Percentiles rank a stretch among this genome's conserved stretches.
Conservation (phyloP, 2,797 vertebrate species). For the Acrocephalus scirpaceus region DNA sequence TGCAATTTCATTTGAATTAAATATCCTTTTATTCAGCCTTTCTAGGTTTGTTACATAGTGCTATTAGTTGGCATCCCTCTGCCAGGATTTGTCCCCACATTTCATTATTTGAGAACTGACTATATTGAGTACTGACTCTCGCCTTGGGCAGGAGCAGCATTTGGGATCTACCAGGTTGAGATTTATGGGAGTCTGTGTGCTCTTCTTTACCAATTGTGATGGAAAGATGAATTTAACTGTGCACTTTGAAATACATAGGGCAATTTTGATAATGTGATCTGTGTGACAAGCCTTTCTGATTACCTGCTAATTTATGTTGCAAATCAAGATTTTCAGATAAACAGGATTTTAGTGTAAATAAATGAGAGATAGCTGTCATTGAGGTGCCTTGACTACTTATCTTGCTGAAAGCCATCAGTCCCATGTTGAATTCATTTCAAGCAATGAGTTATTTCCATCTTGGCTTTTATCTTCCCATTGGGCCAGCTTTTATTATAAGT, state of each 20-base stretch:
- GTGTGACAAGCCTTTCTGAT: not conserved
- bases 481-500: slow-evolving; percentile 23
- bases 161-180: not conserved
- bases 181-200: not conserved
- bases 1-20: not conserved
- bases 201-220: not conserved
- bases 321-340: not conserved
- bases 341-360: slow-evolving; percentile 26
- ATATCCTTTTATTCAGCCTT: not conserved
- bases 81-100: not conserved
- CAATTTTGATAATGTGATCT: not conserved
- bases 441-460: slow-evolving; percentile 21
- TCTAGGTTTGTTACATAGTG: not conserved
- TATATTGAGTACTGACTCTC: not conserved
- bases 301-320: not conserved
- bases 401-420: not conserved
- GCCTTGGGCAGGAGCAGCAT: not conserved
- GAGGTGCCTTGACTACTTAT: not conserved
- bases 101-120: not conserved
- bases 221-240: not conserved
- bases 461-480: slow-evolving; percentile 40
- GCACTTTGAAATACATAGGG: not conserved
- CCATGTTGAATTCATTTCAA: slow-evolving; percentile 26
- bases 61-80: not conserved
- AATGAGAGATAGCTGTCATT: not conserved